Evolutionary conservation across 2,888 invertebrate species (phyloP).

Genomic region (Epiperipatus broadwayi): DNA sequence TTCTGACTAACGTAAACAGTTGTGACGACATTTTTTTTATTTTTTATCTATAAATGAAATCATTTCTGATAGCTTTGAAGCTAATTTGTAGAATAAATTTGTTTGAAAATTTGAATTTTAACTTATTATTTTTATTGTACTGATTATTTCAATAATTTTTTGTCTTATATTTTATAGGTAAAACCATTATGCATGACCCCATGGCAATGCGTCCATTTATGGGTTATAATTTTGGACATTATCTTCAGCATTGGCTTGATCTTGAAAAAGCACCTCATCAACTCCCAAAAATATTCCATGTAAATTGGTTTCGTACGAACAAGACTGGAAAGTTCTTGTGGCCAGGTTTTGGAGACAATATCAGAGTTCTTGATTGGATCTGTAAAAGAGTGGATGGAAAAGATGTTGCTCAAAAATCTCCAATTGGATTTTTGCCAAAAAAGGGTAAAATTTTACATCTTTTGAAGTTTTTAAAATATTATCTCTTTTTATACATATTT

Average conservation of each 20-base stretch:
- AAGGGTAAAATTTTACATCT: no score
- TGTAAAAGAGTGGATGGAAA: conserved; percentile 28
- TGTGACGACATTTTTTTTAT: no score
- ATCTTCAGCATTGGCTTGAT: conserved; percentile 34
- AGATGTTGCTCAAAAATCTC: conserved; percentile 17
- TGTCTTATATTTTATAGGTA: conserved; percentile 13
- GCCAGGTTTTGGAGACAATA: conserved; percentile 36
- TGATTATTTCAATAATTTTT: neutral
- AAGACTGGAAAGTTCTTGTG: conserved; percentile 32
- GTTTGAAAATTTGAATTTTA: no score
- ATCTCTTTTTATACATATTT: neutral
- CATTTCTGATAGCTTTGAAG: no score
- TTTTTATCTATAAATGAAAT: no score
- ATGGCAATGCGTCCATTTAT: conserved; percentile 24
- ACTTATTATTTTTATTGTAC: no score
- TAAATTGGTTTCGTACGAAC: conserved; percentile 35
- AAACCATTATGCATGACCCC: conserved; percentile 22
- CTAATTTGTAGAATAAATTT: no score
- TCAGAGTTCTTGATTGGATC: conserved; percentile 36
- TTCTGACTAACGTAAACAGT: no score
- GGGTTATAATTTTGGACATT: conserved; percentile 32
- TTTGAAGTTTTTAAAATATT: no score
- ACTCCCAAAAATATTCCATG: conserved; percentile 34
- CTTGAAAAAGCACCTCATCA: conserved; percentile 21
- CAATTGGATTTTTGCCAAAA: conserved; percentile 19